Percentiles rank a stretch among this genome's conserved stretches.
These are phyloP conservation scores for Trachelus tabidus DNA, from an alignment of 2,888 invertebrate species.

Conservation along the genomic window DNA sequence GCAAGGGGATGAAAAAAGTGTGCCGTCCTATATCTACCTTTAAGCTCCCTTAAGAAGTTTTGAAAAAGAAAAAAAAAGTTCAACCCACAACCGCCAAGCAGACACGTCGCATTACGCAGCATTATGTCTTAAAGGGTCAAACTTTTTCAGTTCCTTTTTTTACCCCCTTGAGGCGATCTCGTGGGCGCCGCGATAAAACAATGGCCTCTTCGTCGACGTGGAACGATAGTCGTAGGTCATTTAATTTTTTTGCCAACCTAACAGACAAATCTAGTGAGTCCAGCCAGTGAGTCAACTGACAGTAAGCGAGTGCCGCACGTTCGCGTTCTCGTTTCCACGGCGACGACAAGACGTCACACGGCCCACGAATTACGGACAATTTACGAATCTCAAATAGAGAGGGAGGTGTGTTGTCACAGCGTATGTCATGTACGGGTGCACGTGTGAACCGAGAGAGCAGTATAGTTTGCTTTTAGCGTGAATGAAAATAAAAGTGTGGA, in stretches of 20 bases:
- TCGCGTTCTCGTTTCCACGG: not conserved
- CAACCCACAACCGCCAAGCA: not conserved
- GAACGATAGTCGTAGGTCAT: not conserved
- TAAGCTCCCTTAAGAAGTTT: not conserved
- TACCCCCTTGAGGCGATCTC: not conserved
- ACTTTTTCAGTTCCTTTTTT: not conserved
- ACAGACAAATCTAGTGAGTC: not conserved
- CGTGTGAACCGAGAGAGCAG: not conserved
- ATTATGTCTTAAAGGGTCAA: not conserved
- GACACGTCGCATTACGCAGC: not conserved
- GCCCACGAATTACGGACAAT: not conserved
- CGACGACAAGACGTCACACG: not conserved
- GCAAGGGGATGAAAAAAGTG: slow-evolving; percentile 7
- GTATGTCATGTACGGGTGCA: not conserved
- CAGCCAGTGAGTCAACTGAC: not conserved
- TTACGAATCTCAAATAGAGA: not conserved
- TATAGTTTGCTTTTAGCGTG: not conserved
- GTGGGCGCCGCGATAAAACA: not conserved
- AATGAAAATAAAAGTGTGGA: slow-evolving; percentile 10
- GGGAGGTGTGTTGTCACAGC: not conserved
- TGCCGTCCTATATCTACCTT: not conserved
- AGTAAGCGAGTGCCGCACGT: not conserved
- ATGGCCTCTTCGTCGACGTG: not conserved
- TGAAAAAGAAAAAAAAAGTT: not conserved
- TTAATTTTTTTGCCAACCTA: not conserved